Evolutionary conservation across 2,888 invertebrate species (phyloP).

Genomic region (Drosophila sordidapex): DNA sequence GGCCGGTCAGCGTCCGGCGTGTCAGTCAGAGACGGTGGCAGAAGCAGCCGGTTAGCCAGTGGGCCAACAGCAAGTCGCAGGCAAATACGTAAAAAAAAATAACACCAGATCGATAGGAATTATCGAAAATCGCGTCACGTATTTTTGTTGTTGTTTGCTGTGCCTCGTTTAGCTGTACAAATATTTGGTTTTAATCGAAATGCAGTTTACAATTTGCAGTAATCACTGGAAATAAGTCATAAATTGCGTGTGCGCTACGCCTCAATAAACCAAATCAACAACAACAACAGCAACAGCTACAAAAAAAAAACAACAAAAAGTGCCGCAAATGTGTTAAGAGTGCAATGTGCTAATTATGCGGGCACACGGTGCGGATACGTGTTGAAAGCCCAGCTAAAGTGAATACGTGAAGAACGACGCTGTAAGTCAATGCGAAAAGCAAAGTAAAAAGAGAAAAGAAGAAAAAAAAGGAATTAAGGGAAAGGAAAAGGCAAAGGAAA

Average conservation of each 20-base stretch:
- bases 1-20: conserved; percentile 71
- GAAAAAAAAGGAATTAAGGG: neutral
- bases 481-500: conserved; percentile 48
- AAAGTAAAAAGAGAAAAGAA: neutral
- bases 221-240: conserved; percentile 53
- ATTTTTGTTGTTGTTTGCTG: conserved; percentile 7
- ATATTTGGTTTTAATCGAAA: conserved; percentile 52
- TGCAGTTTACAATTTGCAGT: conserved; percentile 28
- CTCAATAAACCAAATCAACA: conserved; percentile 5
- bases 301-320: conserved; percentile 19
- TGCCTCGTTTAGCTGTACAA: conserved; percentile 16
- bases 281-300: conserved; percentile 4
- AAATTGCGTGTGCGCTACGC: conserved; percentile 45
- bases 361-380: conserved; percentile 68
- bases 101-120: conserved; percentile 77
- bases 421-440: conserved; percentile 25
- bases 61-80: conserved; percentile 68
- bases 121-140: conserved; percentile 64
- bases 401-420: conserved; percentile 6
- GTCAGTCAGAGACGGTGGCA: conserved; percentile 60
- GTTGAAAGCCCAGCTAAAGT: conserved; percentile 44
- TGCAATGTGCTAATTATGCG: conserved; percentile 79
- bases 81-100: conserved; percentile 34
- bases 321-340: conserved; percentile 43
- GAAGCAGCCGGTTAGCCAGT: conserved; percentile 69